Conservation (phyloP, 1,140 invertebrate species). For the Drosophila eugracilis region DNA sequence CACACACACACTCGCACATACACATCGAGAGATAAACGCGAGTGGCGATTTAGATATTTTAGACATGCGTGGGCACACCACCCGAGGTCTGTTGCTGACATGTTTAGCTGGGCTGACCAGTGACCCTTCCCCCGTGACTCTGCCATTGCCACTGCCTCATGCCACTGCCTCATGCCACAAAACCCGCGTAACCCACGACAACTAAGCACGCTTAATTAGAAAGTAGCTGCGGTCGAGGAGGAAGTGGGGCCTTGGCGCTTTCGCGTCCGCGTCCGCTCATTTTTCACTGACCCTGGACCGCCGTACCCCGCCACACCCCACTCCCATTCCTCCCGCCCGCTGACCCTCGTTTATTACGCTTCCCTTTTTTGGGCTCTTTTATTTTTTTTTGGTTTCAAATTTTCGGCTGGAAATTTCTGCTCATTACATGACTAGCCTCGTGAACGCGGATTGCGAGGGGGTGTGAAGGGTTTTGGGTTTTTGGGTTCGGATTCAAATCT, state of each 20-base stretch:
- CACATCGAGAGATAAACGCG: constrained; percentile 58
- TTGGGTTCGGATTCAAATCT: no score
- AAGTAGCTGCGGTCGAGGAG: constrained; percentile 65
- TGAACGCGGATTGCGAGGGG: neutral
- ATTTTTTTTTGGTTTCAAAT: constrained; percentile 17
- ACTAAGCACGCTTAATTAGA: constrained; percentile 82
- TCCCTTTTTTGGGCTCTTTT: constrained; percentile 20
- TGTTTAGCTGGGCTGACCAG: constrained; percentile 50
- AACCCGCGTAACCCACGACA: constrained; percentile 42
- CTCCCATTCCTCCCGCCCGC: no score
- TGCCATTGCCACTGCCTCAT: neutral
- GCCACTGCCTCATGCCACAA: neutral
- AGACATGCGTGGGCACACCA: constrained; percentile 53
- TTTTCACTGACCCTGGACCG: constrained; percentile 62
- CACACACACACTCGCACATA: neutral
- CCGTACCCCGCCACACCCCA: no score
- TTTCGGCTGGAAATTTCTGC: constrained; percentile 33
- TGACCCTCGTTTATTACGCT: neutral
- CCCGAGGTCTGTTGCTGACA: constrained; percentile 58
- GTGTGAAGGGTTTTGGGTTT: neutral
- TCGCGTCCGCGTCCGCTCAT: constrained; percentile 62
- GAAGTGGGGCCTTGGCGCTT: constrained; percentile 16
- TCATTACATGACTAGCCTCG: constrained; percentile 51
- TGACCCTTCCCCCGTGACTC: neutral
- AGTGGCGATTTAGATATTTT: constrained; percentile 77